These are phyloP conservation scores for Cynopterus brachyotis DNA, from an alignment of 2,113 vertebrate genomes.

Conservation along the genomic window DNA sequence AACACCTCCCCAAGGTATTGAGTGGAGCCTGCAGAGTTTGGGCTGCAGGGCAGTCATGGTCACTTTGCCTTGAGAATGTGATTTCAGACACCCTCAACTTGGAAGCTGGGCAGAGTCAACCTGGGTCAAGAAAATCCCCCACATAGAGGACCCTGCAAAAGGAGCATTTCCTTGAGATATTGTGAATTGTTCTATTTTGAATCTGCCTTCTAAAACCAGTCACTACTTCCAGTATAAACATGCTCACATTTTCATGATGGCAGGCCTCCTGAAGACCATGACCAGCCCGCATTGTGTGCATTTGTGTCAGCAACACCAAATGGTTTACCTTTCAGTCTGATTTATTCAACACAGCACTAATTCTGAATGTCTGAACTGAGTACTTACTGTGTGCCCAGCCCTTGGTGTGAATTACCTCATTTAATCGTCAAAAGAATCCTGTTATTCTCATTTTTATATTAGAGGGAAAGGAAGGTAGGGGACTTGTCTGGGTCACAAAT, in stretches of 20 bases:
- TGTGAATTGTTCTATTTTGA: neutral
- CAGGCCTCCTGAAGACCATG: neutral
- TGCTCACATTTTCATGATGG: neutral
- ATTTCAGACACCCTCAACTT: neutral
- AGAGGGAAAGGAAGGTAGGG: neutral
- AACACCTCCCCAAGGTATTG: neutral
- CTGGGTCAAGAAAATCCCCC: neutral
- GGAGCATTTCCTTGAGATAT: neutral
- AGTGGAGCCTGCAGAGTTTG: neutral
- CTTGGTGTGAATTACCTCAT: neutral
- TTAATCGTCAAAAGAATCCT: neutral
- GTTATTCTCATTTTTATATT: neutral
- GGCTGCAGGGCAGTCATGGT: neutral
- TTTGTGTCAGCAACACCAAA: neutral
- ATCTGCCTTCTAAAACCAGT: neutral
- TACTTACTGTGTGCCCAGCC: neutral
- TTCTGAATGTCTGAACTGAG: neutral
- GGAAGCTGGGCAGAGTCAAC: neutral
- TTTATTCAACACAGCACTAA: neutral
- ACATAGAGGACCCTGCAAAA: neutral
- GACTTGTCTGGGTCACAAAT: neutral
- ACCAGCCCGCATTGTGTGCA: fast-evolving
- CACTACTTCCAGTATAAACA: neutral
- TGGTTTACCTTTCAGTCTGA: neutral
- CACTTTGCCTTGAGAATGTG: neutral